Percentiles rank a stretch among this genome's conserved stretches.
phyloP scores from a whole-genome alignment of 1,140 invertebrate species.

The Phymastichus coffea region DNA sequence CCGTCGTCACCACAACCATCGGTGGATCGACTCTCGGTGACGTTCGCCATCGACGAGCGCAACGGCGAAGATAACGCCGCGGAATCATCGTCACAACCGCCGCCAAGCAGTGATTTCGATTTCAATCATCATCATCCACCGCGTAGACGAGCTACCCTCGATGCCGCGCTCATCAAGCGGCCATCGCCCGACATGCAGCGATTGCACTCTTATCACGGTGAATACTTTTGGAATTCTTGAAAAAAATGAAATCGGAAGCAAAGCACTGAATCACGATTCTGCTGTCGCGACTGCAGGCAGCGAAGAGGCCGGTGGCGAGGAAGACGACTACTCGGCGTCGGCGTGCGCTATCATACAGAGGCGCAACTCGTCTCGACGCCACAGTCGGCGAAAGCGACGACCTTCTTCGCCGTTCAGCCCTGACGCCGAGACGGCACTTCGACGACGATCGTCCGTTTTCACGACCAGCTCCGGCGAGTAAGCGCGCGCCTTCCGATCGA shows the following conservation, averaged over 20 bases:
- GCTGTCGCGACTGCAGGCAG: no score
- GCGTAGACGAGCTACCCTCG: constrained; percentile 15
- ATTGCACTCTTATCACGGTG: not conserved
- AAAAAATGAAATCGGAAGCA: no score
- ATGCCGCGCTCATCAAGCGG: not conserved
- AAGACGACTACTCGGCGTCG: constrained; percentile 79
- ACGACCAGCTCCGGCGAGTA: constrained; percentile 85
- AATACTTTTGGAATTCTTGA: no score
- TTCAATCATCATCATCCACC: constrained; percentile 36
- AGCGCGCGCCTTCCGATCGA: no score
- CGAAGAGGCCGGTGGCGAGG: constrained; percentile 59
- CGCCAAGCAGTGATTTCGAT: constrained; percentile 35
- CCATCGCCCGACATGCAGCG: constrained; percentile 29
- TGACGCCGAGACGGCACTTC: constrained; percentile 48
- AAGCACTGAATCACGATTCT: no score
- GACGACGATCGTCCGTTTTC: constrained; percentile 75
- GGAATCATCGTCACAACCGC: constrained; percentile 15
- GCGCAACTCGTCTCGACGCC: constrained; percentile 64
- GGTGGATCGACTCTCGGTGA: constrained; percentile 68
- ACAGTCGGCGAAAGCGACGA: constrained; percentile 62
- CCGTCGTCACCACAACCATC: constrained; percentile 65
- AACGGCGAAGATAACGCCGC: constrained; percentile 43
- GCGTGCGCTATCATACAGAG: constrained; percentile 78
- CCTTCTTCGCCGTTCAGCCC: constrained; percentile 72
- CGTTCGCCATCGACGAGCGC: constrained; percentile 61